Base-by-base conservation (phyloP, 2,797 vertebrate genomes). In the Diplodus sargus region DNA sequence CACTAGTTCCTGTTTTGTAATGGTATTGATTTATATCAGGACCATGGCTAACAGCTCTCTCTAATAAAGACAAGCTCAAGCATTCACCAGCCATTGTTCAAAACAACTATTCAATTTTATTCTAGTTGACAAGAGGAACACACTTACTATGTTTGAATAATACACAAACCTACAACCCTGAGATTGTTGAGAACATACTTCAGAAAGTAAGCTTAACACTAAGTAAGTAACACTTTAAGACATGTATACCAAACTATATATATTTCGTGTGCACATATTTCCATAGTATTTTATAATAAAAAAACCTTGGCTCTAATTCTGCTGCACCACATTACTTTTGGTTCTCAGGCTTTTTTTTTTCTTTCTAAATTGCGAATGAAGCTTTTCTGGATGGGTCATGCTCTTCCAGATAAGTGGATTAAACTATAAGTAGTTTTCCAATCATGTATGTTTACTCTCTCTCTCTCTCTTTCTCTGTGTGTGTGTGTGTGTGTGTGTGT, bases 391-490 rank as follows among this genome's bases (percentile, higher is more conserved):
- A 82, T 87, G 87, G 74, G 64, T 76, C 75, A 82, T 23, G n/a
- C 22, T 16, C 25, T 67, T 70, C 62, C 60, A 80, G 74, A 88
- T 89, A 88, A 86, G 74, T 86, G 76, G 83, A 85, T 92, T 79
- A 79, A 79, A 81, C 60, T 76, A 15, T 82, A 89, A 90, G 76
- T 78, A 71, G 18, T 63, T 84, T 72, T 76, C 34, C 51, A 49
- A 67, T 72, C 49, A 76, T 58, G 25, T 48, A 34, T 43, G 52
- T 59, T 39, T 47, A 25, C 42, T 66, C 28, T 28, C 25, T 25
- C 25, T 25, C 25, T 25, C 25, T 25, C 42, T 66, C 28, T 28
- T 3, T 25, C 25, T 25, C 25, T 25, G 2, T 25, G 25, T 25
- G n/a, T 74, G 43, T 51, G 17, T 63, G 20, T 34, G 8, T 34